These are phyloP conservation scores for Gallinago stenura DNA, from an alignment of 2,797 vertebrate genomes.

Conservation along the genomic window DNA sequence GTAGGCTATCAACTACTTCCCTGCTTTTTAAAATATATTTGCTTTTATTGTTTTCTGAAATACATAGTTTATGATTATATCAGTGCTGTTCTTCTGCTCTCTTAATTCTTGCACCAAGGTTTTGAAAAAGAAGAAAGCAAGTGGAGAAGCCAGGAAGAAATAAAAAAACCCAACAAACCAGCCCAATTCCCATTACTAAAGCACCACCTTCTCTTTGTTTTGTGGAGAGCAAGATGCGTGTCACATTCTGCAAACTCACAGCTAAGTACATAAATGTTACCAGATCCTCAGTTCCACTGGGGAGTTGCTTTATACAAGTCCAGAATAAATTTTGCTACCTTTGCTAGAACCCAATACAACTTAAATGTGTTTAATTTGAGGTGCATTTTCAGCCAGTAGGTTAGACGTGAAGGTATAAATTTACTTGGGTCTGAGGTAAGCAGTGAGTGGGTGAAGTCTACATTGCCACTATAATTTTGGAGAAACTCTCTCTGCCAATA, in stretches of 20 bases:
- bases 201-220: neutral
- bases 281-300: neutral
- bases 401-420: neutral
- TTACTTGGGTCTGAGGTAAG: neutral
- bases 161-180: neutral
- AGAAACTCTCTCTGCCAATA: neutral
- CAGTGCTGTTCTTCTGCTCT: neutral
- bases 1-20: neutral
- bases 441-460: neutral
- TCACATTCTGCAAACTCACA: neutral
- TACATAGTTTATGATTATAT: neutral
- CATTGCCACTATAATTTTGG: neutral
- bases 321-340: neutral
- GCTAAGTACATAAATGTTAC: neutral
- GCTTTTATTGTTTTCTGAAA: constrained; percentile 9
- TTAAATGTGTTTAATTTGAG: neutral
- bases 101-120: neutral
- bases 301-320: neutral
- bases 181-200: neutral
- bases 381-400: neutral
- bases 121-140: neutral
- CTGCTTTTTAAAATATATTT: neutral
- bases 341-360: neutral
- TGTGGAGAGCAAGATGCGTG: neutral
- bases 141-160: neutral